These are phyloP conservation scores for Drosophila rubida DNA, from an alignment of 2,888 invertebrate species.

Conservation along the genomic window DNA sequence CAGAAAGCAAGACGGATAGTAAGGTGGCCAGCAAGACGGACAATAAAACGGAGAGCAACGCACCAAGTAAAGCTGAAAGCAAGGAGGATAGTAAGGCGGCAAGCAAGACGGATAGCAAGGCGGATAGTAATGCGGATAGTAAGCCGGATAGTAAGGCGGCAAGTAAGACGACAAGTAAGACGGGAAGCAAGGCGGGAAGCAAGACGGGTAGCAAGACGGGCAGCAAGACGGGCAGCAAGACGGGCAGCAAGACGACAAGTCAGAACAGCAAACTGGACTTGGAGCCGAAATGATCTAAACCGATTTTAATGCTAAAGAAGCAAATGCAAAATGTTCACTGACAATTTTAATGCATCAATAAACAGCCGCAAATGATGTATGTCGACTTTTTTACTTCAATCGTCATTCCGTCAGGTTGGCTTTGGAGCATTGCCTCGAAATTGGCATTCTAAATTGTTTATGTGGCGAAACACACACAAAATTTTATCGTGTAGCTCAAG, in stretches of 20 bases:
- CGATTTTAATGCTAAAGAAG: not conserved
- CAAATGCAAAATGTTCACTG: not conserved
- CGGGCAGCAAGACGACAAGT: too few species aligned
- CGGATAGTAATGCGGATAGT: not conserved
- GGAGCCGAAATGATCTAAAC: too few species aligned
- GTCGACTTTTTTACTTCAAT: too few species aligned
- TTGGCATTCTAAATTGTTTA: not conserved
- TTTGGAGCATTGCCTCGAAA: not conserved
- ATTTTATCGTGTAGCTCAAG: not conserved
- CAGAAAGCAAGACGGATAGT: too few species aligned
- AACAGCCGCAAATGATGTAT: not conserved
- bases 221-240: not conserved
- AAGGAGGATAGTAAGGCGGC: too few species aligned
- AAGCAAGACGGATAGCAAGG: too few species aligned
- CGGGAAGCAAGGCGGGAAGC: not conserved
- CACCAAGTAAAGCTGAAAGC: too few species aligned
- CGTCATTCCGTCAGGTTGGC: not conserved
- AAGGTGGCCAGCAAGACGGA: too few species aligned
- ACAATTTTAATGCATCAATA: constrained; percentile 2
- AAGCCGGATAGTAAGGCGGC: not conserved
- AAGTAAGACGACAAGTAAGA: not conserved
- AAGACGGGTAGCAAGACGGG: not conserved
- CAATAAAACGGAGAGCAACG: too few species aligned
- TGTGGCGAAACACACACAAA: not conserved
- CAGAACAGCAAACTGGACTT: too few species aligned